Base-by-base conservation (phyloP, 2,113 vertebrate genomes). In the Myrmecobius fasciatus region DNA sequence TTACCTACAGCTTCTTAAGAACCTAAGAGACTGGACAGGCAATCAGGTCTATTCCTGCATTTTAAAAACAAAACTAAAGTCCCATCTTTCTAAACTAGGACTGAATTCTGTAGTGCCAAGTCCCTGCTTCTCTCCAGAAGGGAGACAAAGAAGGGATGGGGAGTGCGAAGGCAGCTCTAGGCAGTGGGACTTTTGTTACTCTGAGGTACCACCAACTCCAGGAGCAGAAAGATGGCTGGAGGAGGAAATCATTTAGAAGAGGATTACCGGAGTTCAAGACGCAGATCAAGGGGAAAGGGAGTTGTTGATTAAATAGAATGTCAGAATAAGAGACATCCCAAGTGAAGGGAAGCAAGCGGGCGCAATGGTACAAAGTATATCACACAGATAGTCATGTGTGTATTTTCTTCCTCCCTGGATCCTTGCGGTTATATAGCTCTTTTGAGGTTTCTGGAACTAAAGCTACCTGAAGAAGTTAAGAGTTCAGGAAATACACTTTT, bases 41-140 rank as follows among this genome's bases (percentile, higher is more conserved):
- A 89, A 90, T 94, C 89, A 22, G 17, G 26, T 88, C 91, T 96
- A 92, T 94, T 88, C 89, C 94, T 51, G 53, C 67, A 89, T 91
- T 97, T 93, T 94, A 91, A 94, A 83, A 83, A 92, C 93, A 90
- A 90, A 56, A 92, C 93, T 14, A 94, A 96, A 91, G n/a, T 88
- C n/a, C n/a, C 67, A 8, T 3, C n/a, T 89, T 95, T 97, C 91
- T 92, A 94, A 90, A 94, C 96, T 92, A 91, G 92, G 49, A 93
- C 31, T 47, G 83, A 89, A 83, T 96, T 88, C 17, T 24, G 67
- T 6, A 24, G n/a, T 22, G 67, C 36, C 43, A 17, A 75, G 75
- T 91, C 51, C 95, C 43, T 88, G 14, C 90, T 93, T 91, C 46
- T 56, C 93, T 97, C 83, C 25, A 94, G 25, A 91, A 11, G 92